A percentile compares a stretch with the other conserved stretches of the same genome.
phyloP scores from a whole-genome alignment of 2,797 vertebrate species.

The Helicolenus hilgendorfi region DNA sequence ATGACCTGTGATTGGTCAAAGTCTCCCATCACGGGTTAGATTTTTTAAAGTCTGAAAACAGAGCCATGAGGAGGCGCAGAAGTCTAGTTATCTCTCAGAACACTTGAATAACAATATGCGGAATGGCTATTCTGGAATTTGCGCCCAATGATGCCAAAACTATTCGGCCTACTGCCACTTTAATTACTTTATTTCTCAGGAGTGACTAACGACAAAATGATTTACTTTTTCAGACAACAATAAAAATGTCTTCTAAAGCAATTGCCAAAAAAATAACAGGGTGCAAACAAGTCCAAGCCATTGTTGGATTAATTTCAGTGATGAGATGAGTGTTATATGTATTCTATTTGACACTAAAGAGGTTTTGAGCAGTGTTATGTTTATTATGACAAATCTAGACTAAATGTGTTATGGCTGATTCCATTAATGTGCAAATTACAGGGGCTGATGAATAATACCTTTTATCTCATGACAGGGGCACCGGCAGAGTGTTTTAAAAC shows the following conservation, averaged over 20 bases:
- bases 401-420: conserved; percentile 52
- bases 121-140: too few species aligned
- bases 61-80: too few species aligned
- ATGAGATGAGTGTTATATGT: conserved; percentile 27
- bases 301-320: conserved; percentile 17
- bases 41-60: too few species aligned
- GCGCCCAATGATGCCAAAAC: too few species aligned
- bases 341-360: conserved; percentile 22
- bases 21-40: too few species aligned
- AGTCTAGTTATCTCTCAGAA: too few species aligned
- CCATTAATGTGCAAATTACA: conserved; percentile 68
- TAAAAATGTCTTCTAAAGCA: neutral
- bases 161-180: too few species aligned
- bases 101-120: too few species aligned
- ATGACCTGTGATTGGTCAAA: too few species aligned
- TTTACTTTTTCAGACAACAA: neutral
- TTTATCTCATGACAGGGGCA: conserved; percentile 50
- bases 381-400: conserved; percentile 49
- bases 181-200: conserved; percentile 10
- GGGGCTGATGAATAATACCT: conserved; percentile 42
- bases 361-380: conserved; percentile 17
- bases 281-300: neutral
- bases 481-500: conserved; percentile 38
- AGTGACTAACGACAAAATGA: neutral
- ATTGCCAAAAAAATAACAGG: conserved; percentile 19